Conservation (phyloP, 64 coral and sea anemone genomes). For the Stylophora pistillata region DNA sequence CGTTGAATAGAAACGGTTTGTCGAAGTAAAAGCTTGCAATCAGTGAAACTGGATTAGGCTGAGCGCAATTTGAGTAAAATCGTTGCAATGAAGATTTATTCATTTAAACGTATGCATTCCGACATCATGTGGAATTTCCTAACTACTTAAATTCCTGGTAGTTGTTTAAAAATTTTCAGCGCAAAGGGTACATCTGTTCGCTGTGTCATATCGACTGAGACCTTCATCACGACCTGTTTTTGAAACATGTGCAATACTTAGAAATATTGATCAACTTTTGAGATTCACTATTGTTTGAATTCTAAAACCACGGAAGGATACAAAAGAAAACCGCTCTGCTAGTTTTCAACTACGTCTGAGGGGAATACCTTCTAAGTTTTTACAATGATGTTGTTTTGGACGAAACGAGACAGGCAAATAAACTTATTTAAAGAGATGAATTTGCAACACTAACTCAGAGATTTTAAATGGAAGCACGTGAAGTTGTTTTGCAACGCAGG, state of each 20-base stretch:
- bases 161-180: background rate
- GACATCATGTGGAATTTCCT: background rate
- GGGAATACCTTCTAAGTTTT: background rate
- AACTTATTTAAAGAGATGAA: background rate
- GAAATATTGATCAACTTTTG: background rate
- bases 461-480: slow-evolving; percentile 24
- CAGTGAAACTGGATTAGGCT: background rate
- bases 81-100: background rate
- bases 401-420: background rate
- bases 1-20: background rate
- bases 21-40: background rate
- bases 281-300: slow-evolving; percentile 14
- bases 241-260: slow-evolving; percentile 13
- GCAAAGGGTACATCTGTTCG: background rate
- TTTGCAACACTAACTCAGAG: background rate
- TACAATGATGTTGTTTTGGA: background rate
- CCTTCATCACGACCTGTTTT: background rate
- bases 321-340: background rate
- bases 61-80: background rate
- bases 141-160: background rate
- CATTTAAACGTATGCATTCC: background rate
- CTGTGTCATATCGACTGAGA: background rate
- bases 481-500: slow-evolving; percentile 4
- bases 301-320: background rate
- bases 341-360: background rate